Percentiles rank a stretch among this genome's conserved stretches.
Conservation (phyloP, 2,888 invertebrate genomes). For the Sarcophaga carnaria region DNA sequence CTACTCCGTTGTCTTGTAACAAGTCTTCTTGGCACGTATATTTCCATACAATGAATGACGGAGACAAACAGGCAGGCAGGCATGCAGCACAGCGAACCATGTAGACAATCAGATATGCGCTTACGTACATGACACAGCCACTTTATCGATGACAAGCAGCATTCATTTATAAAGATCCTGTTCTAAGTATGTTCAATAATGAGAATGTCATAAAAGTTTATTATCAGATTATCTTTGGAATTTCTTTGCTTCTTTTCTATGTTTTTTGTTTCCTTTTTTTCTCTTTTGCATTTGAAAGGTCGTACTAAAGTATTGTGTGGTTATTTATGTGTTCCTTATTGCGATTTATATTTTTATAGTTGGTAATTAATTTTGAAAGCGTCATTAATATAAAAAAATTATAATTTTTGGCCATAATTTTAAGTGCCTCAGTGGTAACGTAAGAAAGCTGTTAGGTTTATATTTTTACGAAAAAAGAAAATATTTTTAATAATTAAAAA, state of each 20-base stretch:
- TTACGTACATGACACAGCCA: not conserved
- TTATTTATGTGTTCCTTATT: too few species aligned
- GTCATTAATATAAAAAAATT: too few species aligned
- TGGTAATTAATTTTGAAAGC: too few species aligned
- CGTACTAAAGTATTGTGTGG: too few species aligned
- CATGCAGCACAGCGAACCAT: not conserved
- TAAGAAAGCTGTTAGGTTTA: too few species aligned
- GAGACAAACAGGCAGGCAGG: not conserved
- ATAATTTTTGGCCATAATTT: too few species aligned
- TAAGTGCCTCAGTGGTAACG: too few species aligned
- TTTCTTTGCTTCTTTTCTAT: not conserved
- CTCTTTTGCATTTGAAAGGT: not conserved
- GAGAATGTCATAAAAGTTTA: constrained; percentile 21
- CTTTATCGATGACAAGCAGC: not conserved
- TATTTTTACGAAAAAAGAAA: too few species aligned
- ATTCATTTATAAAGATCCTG: not conserved
- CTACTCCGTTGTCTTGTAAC: not conserved
- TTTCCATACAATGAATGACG: not conserved
- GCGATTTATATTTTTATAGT: too few species aligned
- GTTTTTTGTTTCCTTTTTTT: not conserved
- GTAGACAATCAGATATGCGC: not conserved
- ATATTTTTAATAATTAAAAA: too few species aligned
- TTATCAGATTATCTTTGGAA: not conserved
- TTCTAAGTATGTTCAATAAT: not conserved
- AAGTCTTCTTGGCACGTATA: not conserved